phyloP scores from a whole-genome alignment of 2,888 invertebrate species.

The Pedicia rivosa region DNA sequence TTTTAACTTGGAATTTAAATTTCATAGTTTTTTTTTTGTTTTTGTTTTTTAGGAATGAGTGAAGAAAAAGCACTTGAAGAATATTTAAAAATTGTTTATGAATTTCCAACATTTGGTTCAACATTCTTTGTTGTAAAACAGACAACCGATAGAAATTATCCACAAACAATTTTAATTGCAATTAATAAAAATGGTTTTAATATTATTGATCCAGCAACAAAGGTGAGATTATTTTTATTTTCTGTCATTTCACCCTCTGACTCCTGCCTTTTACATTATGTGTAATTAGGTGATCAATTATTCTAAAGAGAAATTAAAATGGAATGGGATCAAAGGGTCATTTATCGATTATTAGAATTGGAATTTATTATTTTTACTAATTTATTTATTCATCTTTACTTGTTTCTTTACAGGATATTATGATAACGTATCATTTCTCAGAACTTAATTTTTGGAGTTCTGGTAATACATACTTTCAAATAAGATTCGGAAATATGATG shows the following conservation, averaged over 20 bases:
- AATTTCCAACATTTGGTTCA: slow-evolving; percentile 77
- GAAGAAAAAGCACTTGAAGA: slow-evolving; percentile 62
- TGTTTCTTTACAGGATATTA: slow-evolving; percentile 44
- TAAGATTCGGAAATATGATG: slow-evolving; percentile 89
- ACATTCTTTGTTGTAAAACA: slow-evolving; percentile 93
- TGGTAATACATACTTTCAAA: slow-evolving; percentile 87
- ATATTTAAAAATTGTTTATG: slow-evolving; percentile 46
- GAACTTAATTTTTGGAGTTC: slow-evolving; percentile 91
- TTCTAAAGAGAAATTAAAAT: too few relatives aligned
- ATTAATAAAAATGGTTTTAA: slow-evolving; percentile 85
- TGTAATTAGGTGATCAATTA: too few relatives aligned
- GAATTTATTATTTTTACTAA: background rate
- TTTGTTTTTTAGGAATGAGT: too few relatives aligned
- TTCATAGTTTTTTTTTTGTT: too few relatives aligned
- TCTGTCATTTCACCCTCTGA: too few relatives aligned
- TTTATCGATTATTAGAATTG: too few relatives aligned
- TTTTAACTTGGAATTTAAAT: too few relatives aligned
- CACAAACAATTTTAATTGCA: slow-evolving; percentile 73
- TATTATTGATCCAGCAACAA: slow-evolving; percentile 72
- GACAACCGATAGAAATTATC: slow-evolving; percentile 71
- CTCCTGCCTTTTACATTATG: too few relatives aligned
- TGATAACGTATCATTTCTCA: slow-evolving; percentile 72
- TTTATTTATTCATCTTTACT: background rate
- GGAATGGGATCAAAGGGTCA: too few relatives aligned
- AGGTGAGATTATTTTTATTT: slow-evolving; percentile 40